Conservation (phyloP, 2,888 invertebrate genomes). For the Platycheirus rosarum region DNA sequence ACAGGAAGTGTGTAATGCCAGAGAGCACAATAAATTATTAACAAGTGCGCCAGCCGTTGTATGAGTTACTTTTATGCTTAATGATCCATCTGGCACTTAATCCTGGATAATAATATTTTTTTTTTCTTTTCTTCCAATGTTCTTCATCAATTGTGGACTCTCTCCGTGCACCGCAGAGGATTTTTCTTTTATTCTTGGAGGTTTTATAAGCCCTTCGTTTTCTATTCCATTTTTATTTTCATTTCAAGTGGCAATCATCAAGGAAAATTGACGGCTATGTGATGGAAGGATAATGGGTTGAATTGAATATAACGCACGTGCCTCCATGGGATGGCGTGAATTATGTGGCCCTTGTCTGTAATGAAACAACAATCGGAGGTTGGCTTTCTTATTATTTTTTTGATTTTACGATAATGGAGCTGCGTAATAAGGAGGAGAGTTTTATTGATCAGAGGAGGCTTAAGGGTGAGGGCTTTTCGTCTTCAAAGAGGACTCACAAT, state of each 20-base stretch:
- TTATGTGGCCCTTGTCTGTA: slow-evolving; percentile 46
- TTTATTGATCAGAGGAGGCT: slow-evolving; percentile 43
- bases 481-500: slow-evolving; percentile 20
- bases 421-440: slow-evolving; percentile 48
- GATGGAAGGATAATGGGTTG: slow-evolving; percentile 73
- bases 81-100: slow-evolving; percentile 74
- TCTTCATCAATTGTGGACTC: slow-evolving; percentile 64
- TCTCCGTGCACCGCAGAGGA: slow-evolving; percentile 38
- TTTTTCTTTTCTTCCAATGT: slow-evolving; percentile 22
- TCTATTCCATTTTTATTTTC: slow-evolving; percentile 29
- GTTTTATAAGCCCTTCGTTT: slow-evolving; percentile 16
- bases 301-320: slow-evolving; percentile 71
- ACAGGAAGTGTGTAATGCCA: slow-evolving; percentile 37
- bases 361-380: slow-evolving; percentile 54
- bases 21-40: slow-evolving; percentile 67
- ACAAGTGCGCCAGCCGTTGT: slow-evolving; percentile 72
- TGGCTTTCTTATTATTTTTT: not conserved
- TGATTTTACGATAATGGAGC: slow-evolving; percentile 43
- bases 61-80: slow-evolving; percentile 73
- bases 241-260: slow-evolving; percentile 59
- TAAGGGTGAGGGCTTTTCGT: not conserved
- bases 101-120: slow-evolving; percentile 68
- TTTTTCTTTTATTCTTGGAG: slow-evolving; percentile 36
- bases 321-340: slow-evolving; percentile 49
- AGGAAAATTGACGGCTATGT: slow-evolving; percentile 59